These are phyloP conservation scores for Gymnoscopelus microlampas DNA, from an alignment of 2,797 vertebrate genomes.

Conservation along the genomic window DNA sequence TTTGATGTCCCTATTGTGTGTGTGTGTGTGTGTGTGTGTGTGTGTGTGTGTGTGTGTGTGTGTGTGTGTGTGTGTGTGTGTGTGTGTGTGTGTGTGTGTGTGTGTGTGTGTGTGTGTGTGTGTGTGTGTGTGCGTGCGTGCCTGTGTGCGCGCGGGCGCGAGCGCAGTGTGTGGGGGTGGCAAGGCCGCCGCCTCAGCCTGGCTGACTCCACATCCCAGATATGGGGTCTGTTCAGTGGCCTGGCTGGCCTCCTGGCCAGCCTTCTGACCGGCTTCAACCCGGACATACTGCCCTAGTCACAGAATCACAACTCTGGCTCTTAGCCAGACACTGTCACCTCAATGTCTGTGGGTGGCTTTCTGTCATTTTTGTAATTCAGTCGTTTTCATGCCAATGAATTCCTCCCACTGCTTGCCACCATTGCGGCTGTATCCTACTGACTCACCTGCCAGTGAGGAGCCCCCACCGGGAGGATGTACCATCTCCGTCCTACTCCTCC, in stretches of 20 bases:
- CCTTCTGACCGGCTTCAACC: slow-evolving; percentile 51
- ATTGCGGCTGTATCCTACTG: too few species aligned
- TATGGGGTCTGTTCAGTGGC: slow-evolving; percentile 80
- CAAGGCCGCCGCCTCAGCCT: slow-evolving; percentile 25
- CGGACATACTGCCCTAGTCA: slow-evolving; percentile 71
- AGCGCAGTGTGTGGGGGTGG: neutral
- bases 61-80: too few species aligned
- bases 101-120: too few species aligned
- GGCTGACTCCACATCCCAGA: slow-evolving; percentile 73
- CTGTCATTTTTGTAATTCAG: too few species aligned
- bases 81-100: too few species aligned
- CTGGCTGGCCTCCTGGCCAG: slow-evolving; percentile 78
- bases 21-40: neutral
- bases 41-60: neutral
- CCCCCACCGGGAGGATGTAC: too few species aligned
- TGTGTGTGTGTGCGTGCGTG: neutral
- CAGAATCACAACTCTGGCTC: slow-evolving; percentile 46
- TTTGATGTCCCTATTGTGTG: too few species aligned
- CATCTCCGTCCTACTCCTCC: too few species aligned
- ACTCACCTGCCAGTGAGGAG: too few species aligned
- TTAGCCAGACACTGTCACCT: slow-evolving; percentile 45
- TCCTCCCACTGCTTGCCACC: too few species aligned
- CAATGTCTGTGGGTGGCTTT: slow-evolving; percentile 23
- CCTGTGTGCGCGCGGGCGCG: neutral
- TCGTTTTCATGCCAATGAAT: too few species aligned